These are phyloP conservation scores for Epinotia ramella DNA, from an alignment of 2,888 invertebrate species.

Conservation along the genomic window DNA sequence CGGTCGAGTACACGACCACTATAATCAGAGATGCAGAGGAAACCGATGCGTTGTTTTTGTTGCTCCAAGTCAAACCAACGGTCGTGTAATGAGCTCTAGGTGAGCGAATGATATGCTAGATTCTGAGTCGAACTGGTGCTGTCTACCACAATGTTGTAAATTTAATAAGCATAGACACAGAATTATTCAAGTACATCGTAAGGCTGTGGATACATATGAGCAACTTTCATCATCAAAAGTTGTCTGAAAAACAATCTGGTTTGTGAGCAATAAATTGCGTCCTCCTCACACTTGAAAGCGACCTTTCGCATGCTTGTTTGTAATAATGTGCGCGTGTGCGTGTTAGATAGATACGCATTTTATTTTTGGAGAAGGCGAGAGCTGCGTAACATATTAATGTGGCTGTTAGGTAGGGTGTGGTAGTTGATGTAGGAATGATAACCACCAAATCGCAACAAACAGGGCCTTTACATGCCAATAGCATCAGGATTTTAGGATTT, in stretches of 20 bases:
- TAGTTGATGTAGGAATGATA: not conserved
- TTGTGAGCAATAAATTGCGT: conserved; percentile 52
- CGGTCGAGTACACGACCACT: conserved; percentile 62
- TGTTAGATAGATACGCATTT: conserved; percentile 47
- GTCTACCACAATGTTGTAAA: conserved; percentile 44
- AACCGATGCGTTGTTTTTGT: conserved; percentile 40
- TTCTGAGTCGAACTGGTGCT: conserved; percentile 5
- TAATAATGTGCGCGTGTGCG: conserved; percentile 47
- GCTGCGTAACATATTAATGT: conserved; percentile 43
- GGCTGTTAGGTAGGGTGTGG: not conserved
- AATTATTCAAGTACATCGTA: conserved; percentile 44
- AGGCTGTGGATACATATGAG: conserved; percentile 29
- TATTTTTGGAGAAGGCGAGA: conserved; percentile 51
- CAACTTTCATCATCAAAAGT: conserved; percentile 50
- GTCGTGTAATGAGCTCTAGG: conserved; percentile 40
- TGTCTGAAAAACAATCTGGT: conserved; percentile 50
- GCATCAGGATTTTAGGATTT: not conserved
- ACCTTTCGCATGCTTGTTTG: conserved; percentile 50
- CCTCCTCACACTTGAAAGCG: conserved; percentile 52
- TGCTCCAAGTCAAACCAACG: conserved; percentile 39
- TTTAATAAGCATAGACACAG: no score
- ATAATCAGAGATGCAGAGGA: conserved; percentile 48
- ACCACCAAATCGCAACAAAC: not conserved
- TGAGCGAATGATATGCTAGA: conserved; percentile 24
- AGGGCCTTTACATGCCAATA: not conserved